Evolutionary conservation across 2,888 invertebrate genomes (phyloP).

Genomic region (Standfussiana lucernea): DNA sequence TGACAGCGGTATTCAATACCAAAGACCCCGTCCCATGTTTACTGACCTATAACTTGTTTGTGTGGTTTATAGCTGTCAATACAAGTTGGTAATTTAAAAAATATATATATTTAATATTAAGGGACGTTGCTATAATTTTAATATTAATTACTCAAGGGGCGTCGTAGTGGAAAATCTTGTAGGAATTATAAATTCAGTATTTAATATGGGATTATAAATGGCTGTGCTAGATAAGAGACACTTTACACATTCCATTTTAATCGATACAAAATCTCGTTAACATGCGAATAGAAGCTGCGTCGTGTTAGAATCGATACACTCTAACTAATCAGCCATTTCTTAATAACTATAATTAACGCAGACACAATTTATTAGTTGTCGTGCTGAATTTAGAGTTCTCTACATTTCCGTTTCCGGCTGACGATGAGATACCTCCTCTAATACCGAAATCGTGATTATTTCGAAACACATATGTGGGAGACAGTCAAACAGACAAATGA

Average conservation of each 20-base stretch:
- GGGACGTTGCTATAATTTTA: neutral
- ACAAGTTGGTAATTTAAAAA: too few relatives aligned
- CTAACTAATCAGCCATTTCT: constrained; percentile 40
- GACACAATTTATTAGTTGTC: constrained; percentile 55
- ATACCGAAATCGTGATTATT: constrained; percentile 29
- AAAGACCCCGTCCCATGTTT: neutral
- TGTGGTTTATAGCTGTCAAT: too few relatives aligned
- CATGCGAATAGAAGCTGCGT: constrained; percentile 19
- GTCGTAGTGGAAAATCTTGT: constrained; percentile 16
- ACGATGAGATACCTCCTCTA: constrained; percentile 43
- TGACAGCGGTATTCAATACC: neutral
- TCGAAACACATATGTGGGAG: constrained; percentile 37
- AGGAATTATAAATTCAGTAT: constrained; percentile 25
- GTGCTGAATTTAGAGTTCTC: constrained; percentile 50
- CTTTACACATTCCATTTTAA: constrained; percentile 21
- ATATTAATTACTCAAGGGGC: neutral
- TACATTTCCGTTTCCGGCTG: constrained; percentile 64
- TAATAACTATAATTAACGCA: constrained; percentile 63
- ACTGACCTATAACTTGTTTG: too few relatives aligned
- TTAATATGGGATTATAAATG: constrained; percentile 28
- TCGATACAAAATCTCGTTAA: constrained; percentile 29
- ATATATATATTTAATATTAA: neutral
- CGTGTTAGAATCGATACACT: neutral
- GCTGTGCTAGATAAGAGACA: constrained; percentile 21
- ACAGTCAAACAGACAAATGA: constrained; percentile 36